Evolutionary conservation across 2,113 vertebrate genomes (phyloP), one percentile per base, ranked within the genome.

Genomic region (Chloropsis cyanopogon): DNA sequence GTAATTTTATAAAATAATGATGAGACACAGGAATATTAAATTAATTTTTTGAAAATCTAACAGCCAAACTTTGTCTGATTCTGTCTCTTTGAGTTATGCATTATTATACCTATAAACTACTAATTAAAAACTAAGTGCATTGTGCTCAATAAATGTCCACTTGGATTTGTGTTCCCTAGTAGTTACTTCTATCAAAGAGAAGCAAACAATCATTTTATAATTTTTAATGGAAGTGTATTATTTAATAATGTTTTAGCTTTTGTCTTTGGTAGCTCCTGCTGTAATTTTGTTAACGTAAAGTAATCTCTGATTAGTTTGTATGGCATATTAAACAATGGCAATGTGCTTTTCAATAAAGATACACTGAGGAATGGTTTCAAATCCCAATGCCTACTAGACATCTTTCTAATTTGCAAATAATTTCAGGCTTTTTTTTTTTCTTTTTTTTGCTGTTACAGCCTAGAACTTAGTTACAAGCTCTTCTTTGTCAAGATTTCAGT

Each of bases 211-310:
- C 1, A 25, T 46, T 93, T 96, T 37, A 31, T 64, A 42, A 29
- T 85, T 87, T 93, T 92, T 95, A 93, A 92, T 95, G 81, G 78
- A 24, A 87, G 6, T 20, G 1, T 79, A 87, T 95, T 91, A 91
- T 92, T 94, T 72, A 80, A 85, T 95, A 79, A 90, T 72, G 49
- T 7, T 85, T 54, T 60, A n/a, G 49, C 46, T 96, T 91, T 89
- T 91, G 42, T 66, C 57, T 90, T 92, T 0, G 0, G 14, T 80
- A 81, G 57, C 41, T 85, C 63, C 37, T 54, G 33, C 33, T 79
- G 56, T 93, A 72, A 85, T 87, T 87, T 72, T 76, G 44, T 87
- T 95, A 82, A 49, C 0, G 0, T 69, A n/a, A 90, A 52, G 33
- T 78, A 91, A 87, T 82, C 70, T 82, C 66, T 85, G 44, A 65